Evolutionary conservation across 2,888 invertebrate species (phyloP), one percentile per base, ranked within the genome.

Genomic region (Prionchulus punctatus): DNA sequence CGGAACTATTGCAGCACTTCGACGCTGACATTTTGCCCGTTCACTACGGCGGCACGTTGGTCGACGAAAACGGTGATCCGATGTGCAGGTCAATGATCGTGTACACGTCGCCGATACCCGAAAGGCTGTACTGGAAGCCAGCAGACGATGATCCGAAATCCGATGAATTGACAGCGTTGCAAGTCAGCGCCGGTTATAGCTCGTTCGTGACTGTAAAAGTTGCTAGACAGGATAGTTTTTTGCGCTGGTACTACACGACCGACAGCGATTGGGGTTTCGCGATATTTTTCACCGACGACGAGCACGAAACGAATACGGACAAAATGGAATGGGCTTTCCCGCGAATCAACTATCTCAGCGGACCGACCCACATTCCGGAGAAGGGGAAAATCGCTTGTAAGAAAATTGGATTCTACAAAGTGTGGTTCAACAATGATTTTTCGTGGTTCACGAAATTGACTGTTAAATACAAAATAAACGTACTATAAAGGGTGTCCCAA

Each of bases 1-100:
- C 53, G 23, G 56, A 61, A 58, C 55, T 65, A 30, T 45, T 60
- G 25, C 49, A 64, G 62, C 58, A 56, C 54, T 55, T 53, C 21
- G 56, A 53, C 27, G 54, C 61, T 12, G 62, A 65, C 18, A 55
- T 59, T 52, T 56, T 65, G 53, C 65, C 65, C 15, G 64, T 61
- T 45, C 62, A 64, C 43, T 65, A 63, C 63, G 65, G 65, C 21
- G 65, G 65, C 31, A 62, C 57, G 27, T 52, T 62, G 43, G 60
- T 62, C 2, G 64, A 64, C 56, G 56, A 54, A 47, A 62, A 60
- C 31, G 63, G 63, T 23, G 64, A 64, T 47, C 60, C 59, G 36
- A 63, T 62, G 61, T 64, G 63, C 56, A 48, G 61, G 18, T 36
- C 36, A 36, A 18, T 36, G 36, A 18, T 36, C 36, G 36, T 36